These are phyloP conservation scores for Aproaerema taeniolella DNA, from an alignment of 2,888 invertebrate species.

Conservation along the genomic window DNA sequence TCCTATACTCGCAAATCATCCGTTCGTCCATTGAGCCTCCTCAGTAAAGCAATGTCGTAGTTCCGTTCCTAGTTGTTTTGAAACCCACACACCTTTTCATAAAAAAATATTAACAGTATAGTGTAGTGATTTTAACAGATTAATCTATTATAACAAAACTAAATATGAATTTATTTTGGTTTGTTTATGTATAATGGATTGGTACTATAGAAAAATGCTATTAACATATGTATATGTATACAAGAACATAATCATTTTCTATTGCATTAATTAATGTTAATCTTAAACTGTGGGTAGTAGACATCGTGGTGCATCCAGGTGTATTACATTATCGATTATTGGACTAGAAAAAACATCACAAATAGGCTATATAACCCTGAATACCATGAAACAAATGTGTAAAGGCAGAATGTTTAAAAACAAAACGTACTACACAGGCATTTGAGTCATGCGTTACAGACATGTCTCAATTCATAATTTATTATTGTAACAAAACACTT, in stretches of 20 bases:
- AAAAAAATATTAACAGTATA: constrained; percentile 46
- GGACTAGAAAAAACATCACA: too few relatives aligned
- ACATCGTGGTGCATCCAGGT: too few relatives aligned
- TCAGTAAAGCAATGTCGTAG: constrained; percentile 51
- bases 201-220: constrained; percentile 54
- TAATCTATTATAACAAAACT: constrained; percentile 70
- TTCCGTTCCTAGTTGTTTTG: constrained; percentile 41
- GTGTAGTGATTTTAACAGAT: constrained; percentile 59
- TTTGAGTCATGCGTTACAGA: too few relatives aligned
- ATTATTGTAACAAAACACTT: too few relatives aligned
- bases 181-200: constrained; percentile 52
- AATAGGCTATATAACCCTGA: too few relatives aligned
- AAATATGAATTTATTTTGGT: constrained; percentile 51
- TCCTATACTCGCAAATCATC: constrained; percentile 50
- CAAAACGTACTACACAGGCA: too few relatives aligned
- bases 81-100: constrained; percentile 60
- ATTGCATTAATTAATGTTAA: constrained; percentile 23
- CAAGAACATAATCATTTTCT: constrained; percentile 45
- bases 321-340: too few relatives aligned
- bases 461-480: too few relatives aligned
- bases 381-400: too few relatives aligned
- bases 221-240: constrained; percentile 64
- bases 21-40: constrained; percentile 57
- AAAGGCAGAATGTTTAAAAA: too few relatives aligned
- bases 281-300: background rate